phyloP scores from a whole-genome alignment of 2,888 invertebrate species.

The Amphipyra tragopoginis region DNA sequence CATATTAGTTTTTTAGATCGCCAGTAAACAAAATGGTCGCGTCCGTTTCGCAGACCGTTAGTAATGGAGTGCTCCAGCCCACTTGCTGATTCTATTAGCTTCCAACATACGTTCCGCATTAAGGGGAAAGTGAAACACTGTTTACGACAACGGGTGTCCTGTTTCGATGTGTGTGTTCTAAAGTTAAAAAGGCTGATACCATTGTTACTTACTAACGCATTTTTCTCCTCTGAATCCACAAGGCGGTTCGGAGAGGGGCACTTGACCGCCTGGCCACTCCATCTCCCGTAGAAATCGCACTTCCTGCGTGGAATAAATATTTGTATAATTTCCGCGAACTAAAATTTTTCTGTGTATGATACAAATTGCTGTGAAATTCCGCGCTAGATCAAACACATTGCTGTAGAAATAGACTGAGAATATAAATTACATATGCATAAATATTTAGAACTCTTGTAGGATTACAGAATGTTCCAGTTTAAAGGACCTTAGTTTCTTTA shows the following conservation, averaged over 20 bases:
- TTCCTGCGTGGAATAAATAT: constrained; percentile 88
- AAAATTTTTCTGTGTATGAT: constrained; percentile 21
- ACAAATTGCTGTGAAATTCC: constrained; percentile 40
- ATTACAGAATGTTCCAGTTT: constrained; percentile 61
- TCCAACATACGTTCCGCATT: constrained; percentile 71
- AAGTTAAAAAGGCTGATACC: background rate
- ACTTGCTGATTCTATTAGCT: constrained; percentile 74
- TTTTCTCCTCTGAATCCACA: constrained; percentile 98
- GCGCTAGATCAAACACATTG: constrained; percentile 42
- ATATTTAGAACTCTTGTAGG: constrained; percentile 26
- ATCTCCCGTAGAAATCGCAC: constrained; percentile 93
- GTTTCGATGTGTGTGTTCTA: background rate
- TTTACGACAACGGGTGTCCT: constrained; percentile 46
- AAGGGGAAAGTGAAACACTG: constrained; percentile 63
- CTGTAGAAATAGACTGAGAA: constrained; percentile 35
- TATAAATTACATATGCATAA: constrained; percentile 33
- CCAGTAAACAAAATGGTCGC: constrained; percentile 68
- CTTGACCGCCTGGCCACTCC: constrained; percentile 94
- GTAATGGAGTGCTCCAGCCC: constrained; percentile 68
- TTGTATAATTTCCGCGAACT: constrained; percentile 32
- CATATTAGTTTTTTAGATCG: constrained; percentile 76
- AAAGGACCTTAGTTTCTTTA: constrained; percentile 62
- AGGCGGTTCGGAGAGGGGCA: constrained; percentile 95
- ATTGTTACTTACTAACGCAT: constrained; percentile 94
- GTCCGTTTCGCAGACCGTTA: constrained; percentile 53